Evolutionary conservation across 2,888 invertebrate genomes (phyloP), one percentile per base, ranked within the genome.

Genomic region (Sclerodermus sp.): DNA sequence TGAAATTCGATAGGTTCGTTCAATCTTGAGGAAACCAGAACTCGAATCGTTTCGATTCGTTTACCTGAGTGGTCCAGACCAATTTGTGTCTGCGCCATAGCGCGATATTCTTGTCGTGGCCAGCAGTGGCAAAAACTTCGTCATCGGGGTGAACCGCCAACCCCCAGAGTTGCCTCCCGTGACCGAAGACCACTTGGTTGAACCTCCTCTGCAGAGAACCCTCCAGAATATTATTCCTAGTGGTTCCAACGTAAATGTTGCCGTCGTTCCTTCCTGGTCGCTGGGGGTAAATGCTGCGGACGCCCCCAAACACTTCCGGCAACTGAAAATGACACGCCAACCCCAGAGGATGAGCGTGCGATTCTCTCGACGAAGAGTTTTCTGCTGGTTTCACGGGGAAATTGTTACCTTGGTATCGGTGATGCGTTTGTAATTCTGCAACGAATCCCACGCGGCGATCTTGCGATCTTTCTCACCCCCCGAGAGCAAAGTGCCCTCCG

Each of bases 401-500:
- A n/a, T n/a, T n/a, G 13, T 8, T 55, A 92, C 92, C 83, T 93
- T 93, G 0, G 91, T 90, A 69, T 93, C 93, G 0, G 92, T 91
- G 63, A 94, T 91, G 71, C 90, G 86, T 77, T 91, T 92, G 75
- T 93, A 95, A 73, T 92, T 92, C 73, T 93, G 92, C 53, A 91
- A 78, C 0, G 93, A 89, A 73, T 95, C 93, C 96, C 95, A 96
- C 0, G 94, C 93, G 0, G 91, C 91, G 60, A 96, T 90, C 79
- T 91, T 90, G 30, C 93, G 82, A 73, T 93, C 93, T 67, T 91
- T 91, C 68, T 93, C 94, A 0, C 94, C 94, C 0, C 94, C 94
- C 0, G 94, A 93, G 40, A 96, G 82, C 9, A 96, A 77, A 0
- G 94, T 94, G 0, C 94, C 94, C 79, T 95, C 95, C 0, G 91